phyloP scores from a whole-genome alignment of 2,797 vertebrate species.

The Spheniscus humboldti region DNA sequence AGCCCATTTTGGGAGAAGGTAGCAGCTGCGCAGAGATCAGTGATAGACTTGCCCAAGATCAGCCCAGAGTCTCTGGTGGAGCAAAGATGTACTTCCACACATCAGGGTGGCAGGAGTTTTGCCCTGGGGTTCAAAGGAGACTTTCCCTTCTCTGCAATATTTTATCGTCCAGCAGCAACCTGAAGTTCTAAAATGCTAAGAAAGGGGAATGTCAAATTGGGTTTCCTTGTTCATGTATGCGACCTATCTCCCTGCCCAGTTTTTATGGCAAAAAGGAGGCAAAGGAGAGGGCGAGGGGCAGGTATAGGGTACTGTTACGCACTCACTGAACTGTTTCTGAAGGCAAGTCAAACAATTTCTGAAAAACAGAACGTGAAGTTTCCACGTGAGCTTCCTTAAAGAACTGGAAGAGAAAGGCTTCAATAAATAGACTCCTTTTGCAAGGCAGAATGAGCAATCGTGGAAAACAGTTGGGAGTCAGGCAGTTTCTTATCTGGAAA shows the following conservation, averaged over 20 bases:
- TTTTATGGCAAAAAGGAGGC: not conserved
- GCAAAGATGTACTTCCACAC: not conserved
- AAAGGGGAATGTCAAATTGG: not conserved
- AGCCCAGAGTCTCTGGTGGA: not conserved
- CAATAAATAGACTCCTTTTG: not conserved
- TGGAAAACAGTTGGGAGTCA: not conserved
- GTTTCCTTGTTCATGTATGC: not conserved
- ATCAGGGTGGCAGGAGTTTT: not conserved
- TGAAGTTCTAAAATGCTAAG: not conserved
- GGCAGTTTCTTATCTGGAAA: slow-evolving; percentile 16
- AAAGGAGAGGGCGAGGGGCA: not conserved
- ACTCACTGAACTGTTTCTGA: not conserved
- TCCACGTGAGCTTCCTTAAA: not conserved
- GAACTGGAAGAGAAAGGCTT: not conserved
- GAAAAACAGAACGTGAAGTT: not conserved
- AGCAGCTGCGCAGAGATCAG: not conserved
- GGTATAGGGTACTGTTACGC: not conserved
- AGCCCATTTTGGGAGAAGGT: not conserved
- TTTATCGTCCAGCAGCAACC: not conserved
- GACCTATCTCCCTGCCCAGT: not conserved
- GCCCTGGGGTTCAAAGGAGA: not conserved
- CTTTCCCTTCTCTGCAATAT: not conserved
- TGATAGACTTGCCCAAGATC: not conserved
- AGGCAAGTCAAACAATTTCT: not conserved
- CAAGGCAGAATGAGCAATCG: not conserved